Percentiles rank a stretch among this genome's conserved stretches.
Conservation (phyloP, 1,140 invertebrate species). For the Stenopsyche tienmushanensis region DNA sequence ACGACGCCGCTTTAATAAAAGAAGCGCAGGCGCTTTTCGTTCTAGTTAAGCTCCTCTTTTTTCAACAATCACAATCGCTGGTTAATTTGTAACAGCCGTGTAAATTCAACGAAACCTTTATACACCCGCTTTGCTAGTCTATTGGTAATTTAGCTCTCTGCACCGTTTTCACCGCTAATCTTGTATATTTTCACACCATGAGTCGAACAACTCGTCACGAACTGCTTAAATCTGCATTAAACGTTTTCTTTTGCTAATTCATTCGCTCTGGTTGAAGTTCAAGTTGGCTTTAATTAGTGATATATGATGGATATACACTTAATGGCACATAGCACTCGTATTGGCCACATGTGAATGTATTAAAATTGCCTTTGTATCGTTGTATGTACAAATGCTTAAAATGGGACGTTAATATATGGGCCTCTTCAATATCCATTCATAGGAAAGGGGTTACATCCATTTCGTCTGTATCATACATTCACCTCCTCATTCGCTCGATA, state of each 20-base stretch:
- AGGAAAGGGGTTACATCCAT: too few relatives aligned
- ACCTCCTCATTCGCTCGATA: too few relatives aligned
- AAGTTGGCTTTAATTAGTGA: not conserved
- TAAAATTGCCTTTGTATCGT: too few relatives aligned
- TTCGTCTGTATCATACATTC: too few relatives aligned
- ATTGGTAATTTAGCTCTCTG: not conserved
- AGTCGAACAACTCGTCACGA: not conserved
- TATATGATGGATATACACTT: not conserved
- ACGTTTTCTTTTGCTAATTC: not conserved
- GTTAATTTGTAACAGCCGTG: too few relatives aligned
- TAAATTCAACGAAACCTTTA: too few relatives aligned
- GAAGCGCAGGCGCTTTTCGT: too few relatives aligned
- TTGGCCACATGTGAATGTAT: not conserved
- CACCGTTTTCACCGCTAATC: not conserved
- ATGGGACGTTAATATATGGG: too few relatives aligned
- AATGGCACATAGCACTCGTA: not conserved
- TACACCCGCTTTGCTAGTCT: not conserved
- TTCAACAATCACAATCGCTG: not conserved
- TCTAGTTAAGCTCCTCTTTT: not conserved
- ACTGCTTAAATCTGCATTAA: not conserved
- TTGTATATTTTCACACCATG: not conserved
- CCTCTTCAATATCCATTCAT: too few relatives aligned
- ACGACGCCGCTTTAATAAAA: too few relatives aligned
- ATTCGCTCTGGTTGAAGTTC: not conserved
- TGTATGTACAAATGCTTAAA: too few relatives aligned